A percentile compares a stretch with the other conserved stretches of the same genome.
phyloP scores from a whole-genome alignment of 2,113 vertebrate species.

The Sander vitreus region DNA sequence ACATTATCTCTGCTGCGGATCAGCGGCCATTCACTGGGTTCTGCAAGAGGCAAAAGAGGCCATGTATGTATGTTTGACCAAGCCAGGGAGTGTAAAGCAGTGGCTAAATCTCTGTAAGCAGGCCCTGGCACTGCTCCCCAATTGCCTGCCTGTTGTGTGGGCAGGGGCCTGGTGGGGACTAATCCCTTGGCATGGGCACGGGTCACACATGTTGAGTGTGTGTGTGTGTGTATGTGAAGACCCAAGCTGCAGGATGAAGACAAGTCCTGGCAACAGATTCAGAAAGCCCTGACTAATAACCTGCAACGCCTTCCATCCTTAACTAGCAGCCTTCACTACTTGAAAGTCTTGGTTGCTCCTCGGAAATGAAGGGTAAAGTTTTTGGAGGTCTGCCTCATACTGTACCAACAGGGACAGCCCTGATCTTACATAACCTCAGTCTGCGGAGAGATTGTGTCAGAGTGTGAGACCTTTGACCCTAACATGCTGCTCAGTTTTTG shows the following conservation, averaged over 20 bases:
- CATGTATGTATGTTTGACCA: constrained; percentile 64
- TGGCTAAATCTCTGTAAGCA: constrained; percentile 80
- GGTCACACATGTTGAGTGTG: constrained; percentile 72
- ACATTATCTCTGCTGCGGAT: constrained; percentile 41
- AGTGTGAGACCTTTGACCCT: constrained; percentile 51
- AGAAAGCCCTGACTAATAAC: constrained; percentile 59
- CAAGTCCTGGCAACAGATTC: constrained; percentile 53
- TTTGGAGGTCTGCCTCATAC: constrained; percentile 48
- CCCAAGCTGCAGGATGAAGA: constrained; percentile 63
- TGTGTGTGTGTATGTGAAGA: constrained; percentile 22
- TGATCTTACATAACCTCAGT: constrained; percentile 58
- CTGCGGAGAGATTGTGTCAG: constrained; percentile 48
- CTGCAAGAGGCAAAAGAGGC: constrained; percentile 55
- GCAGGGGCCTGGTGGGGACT: constrained; percentile 65
- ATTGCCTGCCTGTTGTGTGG: constrained; percentile 72
- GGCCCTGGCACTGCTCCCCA: constrained; percentile 71
- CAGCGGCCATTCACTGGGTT: constrained; percentile 22
- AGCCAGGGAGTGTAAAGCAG: constrained; percentile 69
- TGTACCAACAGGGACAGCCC: constrained; percentile 31
- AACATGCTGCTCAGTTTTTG: constrained; percentile 51
- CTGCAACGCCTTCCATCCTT: constrained; percentile 40
- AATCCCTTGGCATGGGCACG: constrained; percentile 73
- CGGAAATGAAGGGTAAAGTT: constrained; percentile 26
- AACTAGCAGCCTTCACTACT: constrained; percentile 33
- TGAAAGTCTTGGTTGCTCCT: constrained; percentile 29